Conservation (phyloP, 2,113 vertebrate species). For the Pantherophis guttatus region DNA sequence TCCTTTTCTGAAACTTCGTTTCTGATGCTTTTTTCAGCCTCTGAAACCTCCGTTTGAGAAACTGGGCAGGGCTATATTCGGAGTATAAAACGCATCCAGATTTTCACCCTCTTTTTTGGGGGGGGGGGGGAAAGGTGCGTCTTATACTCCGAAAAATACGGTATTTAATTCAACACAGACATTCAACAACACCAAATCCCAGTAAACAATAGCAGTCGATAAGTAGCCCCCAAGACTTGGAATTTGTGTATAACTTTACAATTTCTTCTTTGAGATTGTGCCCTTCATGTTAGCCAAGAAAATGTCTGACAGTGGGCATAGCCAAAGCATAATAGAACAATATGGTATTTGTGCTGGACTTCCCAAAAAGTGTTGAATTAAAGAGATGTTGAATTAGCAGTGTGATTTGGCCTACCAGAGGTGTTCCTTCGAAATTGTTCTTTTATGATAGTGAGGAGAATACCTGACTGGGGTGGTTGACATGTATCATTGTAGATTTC, state of each 20-base stretch:
- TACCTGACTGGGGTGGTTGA: not conserved
- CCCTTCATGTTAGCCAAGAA: not conserved
- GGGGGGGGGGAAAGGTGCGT: too few relatives aligned
- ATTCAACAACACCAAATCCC: not conserved
- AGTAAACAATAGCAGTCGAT: not conserved
- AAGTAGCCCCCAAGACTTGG: not conserved
- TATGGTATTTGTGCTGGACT: not conserved
- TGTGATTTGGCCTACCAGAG: not conserved
- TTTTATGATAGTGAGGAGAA: not conserved
- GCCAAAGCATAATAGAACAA: not conserved
- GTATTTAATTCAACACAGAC: not conserved
- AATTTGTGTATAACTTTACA: not conserved
- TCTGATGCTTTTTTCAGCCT: too few relatives aligned
- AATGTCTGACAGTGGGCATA: not conserved
- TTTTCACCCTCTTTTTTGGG: too few relatives aligned
- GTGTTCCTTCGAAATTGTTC: too few relatives aligned
- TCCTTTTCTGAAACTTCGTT: too few relatives aligned
- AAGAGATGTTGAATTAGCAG: not conserved
- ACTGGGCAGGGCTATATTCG: too few relatives aligned
- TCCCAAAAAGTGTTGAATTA: not conserved
- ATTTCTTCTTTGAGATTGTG: not conserved
- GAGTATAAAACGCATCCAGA: too few relatives aligned
- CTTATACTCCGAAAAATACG: too few relatives aligned
- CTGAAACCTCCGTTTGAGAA: too few relatives aligned
- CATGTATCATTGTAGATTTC: not conserved